phyloP scores from a whole-genome alignment of 1,140 invertebrate genomes.

The Vanessa atalanta region DNA sequence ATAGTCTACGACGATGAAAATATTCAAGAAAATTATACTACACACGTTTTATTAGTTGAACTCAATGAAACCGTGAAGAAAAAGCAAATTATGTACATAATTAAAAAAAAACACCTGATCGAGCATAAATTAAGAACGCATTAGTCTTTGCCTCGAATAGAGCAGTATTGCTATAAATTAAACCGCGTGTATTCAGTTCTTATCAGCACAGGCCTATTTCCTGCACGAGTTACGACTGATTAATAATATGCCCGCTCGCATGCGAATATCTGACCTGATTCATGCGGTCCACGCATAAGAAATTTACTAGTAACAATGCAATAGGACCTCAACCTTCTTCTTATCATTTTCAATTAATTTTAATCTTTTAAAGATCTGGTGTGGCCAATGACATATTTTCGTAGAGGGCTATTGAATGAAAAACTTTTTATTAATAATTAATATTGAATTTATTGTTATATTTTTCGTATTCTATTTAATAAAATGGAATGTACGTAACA shows the following conservation, averaged over 20 bases:
- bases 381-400: too few species aligned
- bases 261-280: slow-evolving; percentile 26
- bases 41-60: too few species aligned
- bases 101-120: slow-evolving; percentile 1
- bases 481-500: too few species aligned
- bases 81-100: not conserved
- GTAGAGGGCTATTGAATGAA: too few species aligned
- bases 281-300: slow-evolving; percentile 3
- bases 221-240: slow-evolving; percentile 48
- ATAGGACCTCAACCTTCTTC: not conserved
- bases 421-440: too few species aligned
- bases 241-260: slow-evolving; percentile 41
- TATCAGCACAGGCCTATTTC: slow-evolving; percentile 57
- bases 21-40: too few species aligned
- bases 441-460: too few species aligned
- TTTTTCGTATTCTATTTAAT: too few species aligned
- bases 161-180: slow-evolving; percentile 37
- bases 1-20: too few species aligned
- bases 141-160: slow-evolving; percentile 26
- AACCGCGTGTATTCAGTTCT: slow-evolving; percentile 47
- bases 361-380: too few species aligned
- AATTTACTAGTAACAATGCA: not conserved
- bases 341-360: too few species aligned
- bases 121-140: slow-evolving; percentile 23
- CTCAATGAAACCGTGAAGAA: too few species aligned